Evolutionary conservation across 2,113 vertebrate genomes (phyloP).

Genomic region (Chloropsis cyanopogon): DNA sequence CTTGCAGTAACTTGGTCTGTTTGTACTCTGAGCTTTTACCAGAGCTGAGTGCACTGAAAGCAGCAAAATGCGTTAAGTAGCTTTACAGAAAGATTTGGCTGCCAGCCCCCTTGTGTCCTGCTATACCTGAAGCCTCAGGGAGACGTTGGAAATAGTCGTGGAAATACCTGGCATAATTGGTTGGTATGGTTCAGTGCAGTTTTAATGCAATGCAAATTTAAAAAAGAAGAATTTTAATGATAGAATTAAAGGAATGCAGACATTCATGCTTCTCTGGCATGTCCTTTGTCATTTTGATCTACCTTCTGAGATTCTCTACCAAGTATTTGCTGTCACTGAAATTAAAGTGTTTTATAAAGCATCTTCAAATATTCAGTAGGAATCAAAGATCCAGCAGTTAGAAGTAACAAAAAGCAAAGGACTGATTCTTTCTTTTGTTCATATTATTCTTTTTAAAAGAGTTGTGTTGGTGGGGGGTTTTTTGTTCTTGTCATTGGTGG

Average conservation of each 20-base stretch:
- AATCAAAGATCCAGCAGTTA: background rate
- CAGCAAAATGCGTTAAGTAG: background rate
- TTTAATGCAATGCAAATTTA: background rate
- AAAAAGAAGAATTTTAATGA: background rate
- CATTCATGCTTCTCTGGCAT: background rate
- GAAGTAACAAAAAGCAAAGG: background rate
- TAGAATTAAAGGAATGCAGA: background rate
- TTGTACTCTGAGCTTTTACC: background rate
- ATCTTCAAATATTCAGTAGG: background rate
- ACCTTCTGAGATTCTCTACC: background rate
- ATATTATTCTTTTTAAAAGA: background rate
- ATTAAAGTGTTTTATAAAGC: background rate
- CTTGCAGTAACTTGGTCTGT: background rate
- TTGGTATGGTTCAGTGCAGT: background rate
- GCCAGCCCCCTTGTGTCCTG: background rate
- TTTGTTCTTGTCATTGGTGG: background rate
- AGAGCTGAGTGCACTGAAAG: background rate
- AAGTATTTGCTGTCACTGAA: background rate
- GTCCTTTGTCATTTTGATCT: background rate
- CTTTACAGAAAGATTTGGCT: background rate
- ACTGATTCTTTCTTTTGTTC: background rate
- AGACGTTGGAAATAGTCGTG: background rate
- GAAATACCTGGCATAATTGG: background rate
- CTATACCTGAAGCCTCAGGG: background rate
- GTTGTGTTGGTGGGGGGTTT: background rate